Conservation (phyloP, 2,888 invertebrate species). For the Craniophora ligustri region DNA sequence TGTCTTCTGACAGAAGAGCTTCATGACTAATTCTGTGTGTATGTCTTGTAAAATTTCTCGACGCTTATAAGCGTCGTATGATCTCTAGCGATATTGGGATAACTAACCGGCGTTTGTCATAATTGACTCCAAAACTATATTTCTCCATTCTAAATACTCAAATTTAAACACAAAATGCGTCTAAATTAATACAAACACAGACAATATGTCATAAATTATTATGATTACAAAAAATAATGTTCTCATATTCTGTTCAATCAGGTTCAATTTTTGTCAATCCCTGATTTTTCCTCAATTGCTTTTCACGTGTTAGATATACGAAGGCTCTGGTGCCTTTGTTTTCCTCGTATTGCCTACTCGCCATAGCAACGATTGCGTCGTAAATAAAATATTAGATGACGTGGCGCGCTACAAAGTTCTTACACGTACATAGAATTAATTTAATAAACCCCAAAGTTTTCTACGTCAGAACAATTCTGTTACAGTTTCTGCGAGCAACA, state of each 20-base stretch:
- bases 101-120: too few species aligned
- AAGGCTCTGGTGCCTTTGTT: neutral
- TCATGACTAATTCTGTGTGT: too few species aligned
- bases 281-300: neutral
- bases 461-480: neutral
- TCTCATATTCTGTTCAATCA: neutral
- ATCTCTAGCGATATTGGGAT: too few species aligned
- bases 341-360: neutral
- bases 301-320: neutral
- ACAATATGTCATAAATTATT: too few species aligned
- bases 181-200: too few species aligned
- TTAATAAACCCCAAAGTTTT: conserved; percentile 32
- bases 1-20: too few species aligned
- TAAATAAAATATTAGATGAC: conserved; percentile 41
- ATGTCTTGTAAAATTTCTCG: too few species aligned
- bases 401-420: conserved; percentile 10
- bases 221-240: neutral
- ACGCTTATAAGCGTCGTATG: too few species aligned
- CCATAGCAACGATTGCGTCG: conserved; percentile 14
- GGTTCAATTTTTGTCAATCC: neutral
- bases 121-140: too few species aligned
- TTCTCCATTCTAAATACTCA: too few species aligned
- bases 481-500: too few species aligned
- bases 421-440: conserved; percentile 26
- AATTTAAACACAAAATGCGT: too few species aligned